Evolutionary conservation across 2,797 vertebrate genomes (phyloP).

Genomic region (Muraenolepis orangiensis): DNA sequence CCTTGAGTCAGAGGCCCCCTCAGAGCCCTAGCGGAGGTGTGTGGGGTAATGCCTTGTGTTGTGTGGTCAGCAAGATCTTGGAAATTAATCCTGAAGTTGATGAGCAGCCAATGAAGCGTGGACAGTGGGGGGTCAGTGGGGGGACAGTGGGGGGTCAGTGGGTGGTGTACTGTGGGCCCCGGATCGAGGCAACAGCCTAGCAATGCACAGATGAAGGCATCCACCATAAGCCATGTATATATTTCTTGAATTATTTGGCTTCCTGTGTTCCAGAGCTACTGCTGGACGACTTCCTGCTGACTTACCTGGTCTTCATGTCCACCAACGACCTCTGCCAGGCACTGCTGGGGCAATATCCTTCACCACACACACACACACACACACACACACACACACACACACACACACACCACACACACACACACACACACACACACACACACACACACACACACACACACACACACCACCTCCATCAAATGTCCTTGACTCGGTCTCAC

Average conservation of each 20-base stretch:
- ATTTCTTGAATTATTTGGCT: conserved; percentile 21
- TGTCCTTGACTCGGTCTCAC: conserved; percentile 74
- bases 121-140: too few relatives aligned
- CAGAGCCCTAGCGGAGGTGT: too few relatives aligned
- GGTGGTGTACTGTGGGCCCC: too few relatives aligned
- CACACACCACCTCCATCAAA: background rate
- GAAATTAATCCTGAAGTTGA: too few relatives aligned
- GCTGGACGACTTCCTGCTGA: conserved; percentile 95
- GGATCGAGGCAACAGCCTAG: too few relatives aligned
- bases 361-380: conserved; percentile 11
- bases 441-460: background rate
- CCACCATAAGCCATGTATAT: background rate
- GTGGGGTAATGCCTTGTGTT: too few relatives aligned
- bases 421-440: conserved; percentile 9
- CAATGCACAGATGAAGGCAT: background rate
- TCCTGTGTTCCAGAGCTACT: conserved; percentile 84
- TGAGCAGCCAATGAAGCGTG: too few relatives aligned
- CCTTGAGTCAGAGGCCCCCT: too few relatives aligned
- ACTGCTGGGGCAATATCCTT: conserved; percentile 97
- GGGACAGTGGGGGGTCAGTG: too few relatives aligned
- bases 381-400: too few relatives aligned
- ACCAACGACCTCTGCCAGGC: conserved; percentile 94
- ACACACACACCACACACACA: conserved; percentile 9
- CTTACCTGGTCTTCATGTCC: conserved; percentile 97
- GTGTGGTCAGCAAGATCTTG: too few relatives aligned